phyloP scores from a whole-genome alignment of 2,113 vertebrate genomes.

The Mustela nigripes region DNA sequence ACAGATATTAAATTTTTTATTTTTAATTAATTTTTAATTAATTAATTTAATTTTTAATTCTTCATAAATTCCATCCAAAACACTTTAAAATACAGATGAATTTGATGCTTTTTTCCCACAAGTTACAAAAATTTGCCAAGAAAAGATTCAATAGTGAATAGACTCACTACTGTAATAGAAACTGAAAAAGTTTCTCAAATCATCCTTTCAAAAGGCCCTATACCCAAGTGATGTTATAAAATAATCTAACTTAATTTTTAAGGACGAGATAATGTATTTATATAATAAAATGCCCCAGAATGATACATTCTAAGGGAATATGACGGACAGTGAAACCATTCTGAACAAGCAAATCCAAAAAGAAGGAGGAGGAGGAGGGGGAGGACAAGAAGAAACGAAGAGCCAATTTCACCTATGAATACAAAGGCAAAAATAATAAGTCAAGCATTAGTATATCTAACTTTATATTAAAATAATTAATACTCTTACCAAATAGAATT shows the following conservation, averaged over 20 bases:
- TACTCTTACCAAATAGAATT: neutral
- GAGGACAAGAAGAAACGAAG: neutral
- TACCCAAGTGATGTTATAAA: neutral
- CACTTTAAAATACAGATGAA: neutral
- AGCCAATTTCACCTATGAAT: neutral
- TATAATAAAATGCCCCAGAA: no score
- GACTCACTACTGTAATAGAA: neutral
- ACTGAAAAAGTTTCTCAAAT: neutral
- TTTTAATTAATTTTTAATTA: no score
- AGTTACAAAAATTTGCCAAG: neutral
- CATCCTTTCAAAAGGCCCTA: neutral
- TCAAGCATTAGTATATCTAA: neutral
- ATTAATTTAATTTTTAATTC: neutral
- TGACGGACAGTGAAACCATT: neutral
- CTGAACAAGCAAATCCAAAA: neutral
- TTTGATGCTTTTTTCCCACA: neutral
- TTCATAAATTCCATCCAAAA: neutral
- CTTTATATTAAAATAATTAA: neutral
- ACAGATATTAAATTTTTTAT: neutral
- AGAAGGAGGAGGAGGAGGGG: neutral
- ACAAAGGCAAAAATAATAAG: neutral
- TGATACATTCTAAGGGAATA: neutral
- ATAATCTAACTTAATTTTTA: slow-evolving; percentile 7
- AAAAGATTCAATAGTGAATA: neutral
- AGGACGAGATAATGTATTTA: neutral